A percentile compares a stretch with the other conserved stretches of the same genome.
Conservation (phyloP, 2,113 vertebrate species). For the Piaya cayana region DNA sequence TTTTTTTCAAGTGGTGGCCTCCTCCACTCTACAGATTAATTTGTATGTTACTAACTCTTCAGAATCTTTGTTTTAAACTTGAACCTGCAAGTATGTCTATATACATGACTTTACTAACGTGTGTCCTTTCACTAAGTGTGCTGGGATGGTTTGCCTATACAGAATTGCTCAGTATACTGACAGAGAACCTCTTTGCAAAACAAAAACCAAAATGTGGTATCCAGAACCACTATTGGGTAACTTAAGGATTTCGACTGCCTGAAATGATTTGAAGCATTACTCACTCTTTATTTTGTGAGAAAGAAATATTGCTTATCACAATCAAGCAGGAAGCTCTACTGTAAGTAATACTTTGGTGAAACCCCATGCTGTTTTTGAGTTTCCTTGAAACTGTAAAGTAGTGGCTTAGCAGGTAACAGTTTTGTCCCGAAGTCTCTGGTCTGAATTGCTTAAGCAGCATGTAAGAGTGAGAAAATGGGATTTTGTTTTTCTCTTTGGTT, state of each 20-base stretch:
- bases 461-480: neutral
- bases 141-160: neutral
- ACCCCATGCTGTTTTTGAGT: neutral
- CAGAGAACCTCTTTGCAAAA: neutral
- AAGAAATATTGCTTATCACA: neutral
- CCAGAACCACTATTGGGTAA: neutral
- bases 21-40: neutral
- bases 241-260: neutral
- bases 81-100: neutral
- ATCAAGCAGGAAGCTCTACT: neutral
- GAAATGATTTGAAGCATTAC: neutral
- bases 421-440: neutral
- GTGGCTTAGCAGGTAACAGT: neutral
- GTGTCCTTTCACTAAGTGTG: neutral
- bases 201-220: rapidly evolving
- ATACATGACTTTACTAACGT: neutral
- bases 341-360: neutral
- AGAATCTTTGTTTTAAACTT: neutral
- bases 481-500: neutral
- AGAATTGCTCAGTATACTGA: neutral
- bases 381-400: neutral
- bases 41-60: neutral
- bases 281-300: neutral
- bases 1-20: neutral
- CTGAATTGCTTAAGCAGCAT: neutral